Evolutionary conservation across 2,888 invertebrate species (phyloP).

Genomic region (Chorisops tibialis): DNA sequence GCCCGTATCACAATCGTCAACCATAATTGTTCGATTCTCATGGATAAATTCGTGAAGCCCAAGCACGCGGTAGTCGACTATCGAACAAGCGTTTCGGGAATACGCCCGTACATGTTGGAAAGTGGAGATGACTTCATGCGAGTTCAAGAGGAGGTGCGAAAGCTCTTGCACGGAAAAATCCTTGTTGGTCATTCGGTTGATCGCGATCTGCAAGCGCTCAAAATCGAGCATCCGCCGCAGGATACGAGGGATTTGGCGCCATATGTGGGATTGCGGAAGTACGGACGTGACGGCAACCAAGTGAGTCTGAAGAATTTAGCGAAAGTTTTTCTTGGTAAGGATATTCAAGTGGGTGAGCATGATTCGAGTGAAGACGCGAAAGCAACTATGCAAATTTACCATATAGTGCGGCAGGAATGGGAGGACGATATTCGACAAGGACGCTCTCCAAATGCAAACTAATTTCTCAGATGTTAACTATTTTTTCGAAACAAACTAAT

Average conservation of each 20-base stretch:
- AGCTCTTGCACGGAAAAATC: conserved; percentile 67
- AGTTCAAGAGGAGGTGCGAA: conserved; percentile 76
- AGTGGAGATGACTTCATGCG: conserved; percentile 62
- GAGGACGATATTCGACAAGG: too few relatives aligned
- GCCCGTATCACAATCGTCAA: conserved; percentile 88
- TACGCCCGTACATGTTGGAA: conserved; percentile 68
- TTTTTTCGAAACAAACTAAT: too few relatives aligned
- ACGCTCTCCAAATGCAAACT: too few relatives aligned
- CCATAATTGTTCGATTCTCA: conserved; percentile 72
- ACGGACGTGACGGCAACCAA: conserved; percentile 66
- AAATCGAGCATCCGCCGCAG: conserved; percentile 85
- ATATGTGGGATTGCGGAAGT: conserved; percentile 69
- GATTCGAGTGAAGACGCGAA: conserved; percentile 75
- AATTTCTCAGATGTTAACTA: too few relatives aligned
- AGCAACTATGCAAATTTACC: conserved; percentile 76
- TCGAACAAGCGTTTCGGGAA: conserved; percentile 80
- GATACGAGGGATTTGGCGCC: too few relatives aligned
- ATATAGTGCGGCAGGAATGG: conserved; percentile 64
- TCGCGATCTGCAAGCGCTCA: conserved; percentile 79
- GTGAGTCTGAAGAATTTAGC: conserved; percentile 80
- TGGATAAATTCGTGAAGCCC: conserved; percentile 82
- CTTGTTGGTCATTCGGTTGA: conserved; percentile 83
- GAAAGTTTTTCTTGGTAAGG: conserved; percentile 66
- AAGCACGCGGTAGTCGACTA: conserved; percentile 69
- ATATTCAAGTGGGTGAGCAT: conserved; percentile 83